Evolutionary conservation across 2,888 invertebrate species (phyloP), one percentile per base, ranked within the genome.

Genomic region (Tetropium fuscum): DNA sequence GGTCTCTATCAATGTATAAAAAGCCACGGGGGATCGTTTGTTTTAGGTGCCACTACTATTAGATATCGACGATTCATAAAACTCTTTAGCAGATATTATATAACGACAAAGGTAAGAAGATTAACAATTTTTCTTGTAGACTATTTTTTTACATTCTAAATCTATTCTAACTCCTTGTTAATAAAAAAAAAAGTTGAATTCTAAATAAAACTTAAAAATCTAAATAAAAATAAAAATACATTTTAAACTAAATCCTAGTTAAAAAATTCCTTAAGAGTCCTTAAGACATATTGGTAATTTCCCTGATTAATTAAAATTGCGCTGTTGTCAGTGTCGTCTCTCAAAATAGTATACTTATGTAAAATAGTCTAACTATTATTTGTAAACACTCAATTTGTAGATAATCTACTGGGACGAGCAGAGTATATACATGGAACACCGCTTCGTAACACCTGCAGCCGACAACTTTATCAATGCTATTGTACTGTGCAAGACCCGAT

Each of bases 371-470:
- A n/a, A n/a, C n/a, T n/a, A n/a, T n/a, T n/a, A n/a, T n/a, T n/a
- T n/a, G n/a, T n/a, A n/a, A n/a, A n/a, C n/a, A n/a, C n/a, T n/a
- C n/a, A n/a, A 34, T 16, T 78, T 79, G 30, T 81, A 93, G 92
- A 87, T 95, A 47, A 85, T 93, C 51, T 93, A 91, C 77, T 95
- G 95, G 95, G 94, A 95, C 77, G 88, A 90, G 2, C 87, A 89
- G 69, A 89, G 90, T 18, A 85, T 95, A 53, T 95, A 91, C 77
- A 87, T 95, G 84, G 93, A 94, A 78, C 95, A 95, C 78, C 87
- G 91, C 64, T 90, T 95, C 67, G 82, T 91, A 16, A 90, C 92
- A 0, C 82, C 90, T 2, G n/a, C n/a, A n/a, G 76, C 79, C 22
- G 94, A 95, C 73, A 86, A 87, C 18, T 92, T 91, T 80, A 83